Percentiles rank a stretch among this genome's conserved stretches.
These are phyloP conservation scores for Uloborus diversus DNA, from an alignment of 1,140 invertebrate species.

Conservation along the genomic window DNA sequence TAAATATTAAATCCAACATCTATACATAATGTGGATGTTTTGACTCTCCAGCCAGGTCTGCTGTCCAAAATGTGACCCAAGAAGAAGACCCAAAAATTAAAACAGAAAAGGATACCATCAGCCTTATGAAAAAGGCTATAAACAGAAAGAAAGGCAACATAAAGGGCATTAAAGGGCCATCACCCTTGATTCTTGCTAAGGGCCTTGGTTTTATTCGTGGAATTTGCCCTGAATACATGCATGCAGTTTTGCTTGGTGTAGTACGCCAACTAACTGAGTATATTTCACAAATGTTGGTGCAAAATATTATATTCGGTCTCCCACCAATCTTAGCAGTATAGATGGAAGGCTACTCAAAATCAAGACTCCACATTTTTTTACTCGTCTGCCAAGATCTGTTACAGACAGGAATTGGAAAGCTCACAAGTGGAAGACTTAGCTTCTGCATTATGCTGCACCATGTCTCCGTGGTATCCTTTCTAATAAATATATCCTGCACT, in stretches of 20 bases:
- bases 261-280: too few species aligned
- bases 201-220: too few species aligned
- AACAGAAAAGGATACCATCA: slow-evolving; percentile 55
- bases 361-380: slow-evolving; percentile 58
- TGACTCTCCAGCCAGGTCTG: slow-evolving; percentile 9
- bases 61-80: slow-evolving; percentile 40
- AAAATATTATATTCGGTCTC: slow-evolving; percentile 59
- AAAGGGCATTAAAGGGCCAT: too few species aligned
- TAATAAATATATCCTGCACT: neutral
- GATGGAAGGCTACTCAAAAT: slow-evolving; percentile 57
- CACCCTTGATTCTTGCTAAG: too few species aligned
- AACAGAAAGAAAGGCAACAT: neutral
- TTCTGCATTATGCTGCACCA: slow-evolving; percentile 47
- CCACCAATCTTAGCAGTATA: slow-evolving; percentile 33
- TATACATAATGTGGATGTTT: neutral
- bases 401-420: slow-evolving; percentile 61
- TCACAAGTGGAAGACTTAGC: slow-evolving; percentile 60
- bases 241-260: too few species aligned
- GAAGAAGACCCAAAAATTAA: slow-evolving; percentile 46
- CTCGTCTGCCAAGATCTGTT: slow-evolving; percentile 59
- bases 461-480: neutral
- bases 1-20: neutral
- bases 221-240: too few species aligned
- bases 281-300: slow-evolving; percentile 54
- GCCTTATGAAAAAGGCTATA: slow-evolving; percentile 41